phyloP scores from a whole-genome alignment of 2,888 invertebrate genomes.

The Perizoma affinitatum region DNA sequence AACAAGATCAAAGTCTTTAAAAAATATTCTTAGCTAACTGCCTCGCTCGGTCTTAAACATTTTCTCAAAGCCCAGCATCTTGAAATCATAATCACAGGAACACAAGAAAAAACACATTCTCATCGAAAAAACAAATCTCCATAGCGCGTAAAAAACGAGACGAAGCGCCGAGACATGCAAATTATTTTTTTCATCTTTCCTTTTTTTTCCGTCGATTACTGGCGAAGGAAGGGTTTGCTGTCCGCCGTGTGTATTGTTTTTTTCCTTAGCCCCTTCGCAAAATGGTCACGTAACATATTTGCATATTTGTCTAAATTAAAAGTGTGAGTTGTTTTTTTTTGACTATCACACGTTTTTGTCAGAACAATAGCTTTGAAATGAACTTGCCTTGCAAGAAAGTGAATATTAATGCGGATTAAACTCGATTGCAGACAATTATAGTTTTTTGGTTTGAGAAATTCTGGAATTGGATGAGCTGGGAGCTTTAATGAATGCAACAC shows the following conservation, averaged over 20 bases:
- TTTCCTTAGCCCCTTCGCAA: conserved; percentile 71
- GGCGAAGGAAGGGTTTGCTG: conserved; percentile 75
- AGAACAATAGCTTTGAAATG: conserved; percentile 63
- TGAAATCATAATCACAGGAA: conserved; percentile 51
- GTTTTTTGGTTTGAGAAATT: conserved; percentile 53
- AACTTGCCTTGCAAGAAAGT: conserved; percentile 60
- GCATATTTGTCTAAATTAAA: conserved; percentile 80
- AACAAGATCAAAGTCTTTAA: too few species aligned
- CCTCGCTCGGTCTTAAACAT: too few species aligned
- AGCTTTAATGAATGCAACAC: conserved; percentile 12
- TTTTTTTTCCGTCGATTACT: conserved; percentile 71
- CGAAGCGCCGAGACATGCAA: conserved; percentile 69
- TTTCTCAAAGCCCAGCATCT: conserved; percentile 8
- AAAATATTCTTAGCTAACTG: too few species aligned
- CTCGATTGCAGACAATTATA: conserved; percentile 53
- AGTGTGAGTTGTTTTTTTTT: conserved; percentile 72
- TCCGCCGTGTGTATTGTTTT: conserved; percentile 70
- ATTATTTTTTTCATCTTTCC: conserved; percentile 71
- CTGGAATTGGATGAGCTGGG: conserved; percentile 37
- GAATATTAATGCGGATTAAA: conserved; percentile 62
- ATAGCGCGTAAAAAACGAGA: conserved; percentile 63
- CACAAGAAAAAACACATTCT: conserved; percentile 75
- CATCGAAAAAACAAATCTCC: conserved; percentile 64
- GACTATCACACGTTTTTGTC: conserved; percentile 77
- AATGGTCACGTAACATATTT: conserved; percentile 81